These are phyloP conservation scores for Drosophila tripunctata DNA, from an alignment of 2,888 invertebrate species.

Conservation along the genomic window DNA sequence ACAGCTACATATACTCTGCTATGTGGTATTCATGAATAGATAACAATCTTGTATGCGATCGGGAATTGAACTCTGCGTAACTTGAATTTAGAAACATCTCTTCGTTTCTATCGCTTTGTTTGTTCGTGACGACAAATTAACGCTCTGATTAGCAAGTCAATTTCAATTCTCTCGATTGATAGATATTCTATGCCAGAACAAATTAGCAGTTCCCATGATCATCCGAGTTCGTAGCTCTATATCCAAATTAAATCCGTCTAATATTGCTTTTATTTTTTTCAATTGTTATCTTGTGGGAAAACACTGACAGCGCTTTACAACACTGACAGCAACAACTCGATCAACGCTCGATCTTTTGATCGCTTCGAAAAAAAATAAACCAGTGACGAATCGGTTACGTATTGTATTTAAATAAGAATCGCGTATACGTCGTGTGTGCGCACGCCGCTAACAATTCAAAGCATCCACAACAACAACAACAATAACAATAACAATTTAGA, in stretches of 20 bases:
- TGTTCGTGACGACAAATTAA: slow-evolving; percentile 39
- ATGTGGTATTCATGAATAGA: slow-evolving; percentile 19
- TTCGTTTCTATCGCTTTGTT: slow-evolving; percentile 4
- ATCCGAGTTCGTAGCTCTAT: not conserved
- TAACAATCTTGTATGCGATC: slow-evolving; percentile 15
- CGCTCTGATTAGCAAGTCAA: slow-evolving; percentile 50
- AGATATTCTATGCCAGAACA: slow-evolving; percentile 3
- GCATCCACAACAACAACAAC: not conserved
- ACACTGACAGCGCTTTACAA: slow-evolving; percentile 28
- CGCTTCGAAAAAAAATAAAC: slow-evolving; percentile 36
- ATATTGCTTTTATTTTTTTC: slow-evolving; percentile 19
- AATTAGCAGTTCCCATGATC: not conserved
- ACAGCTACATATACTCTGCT: no score
- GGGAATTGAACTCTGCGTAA: slow-evolving; percentile 1
- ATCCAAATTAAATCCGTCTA: not conserved
- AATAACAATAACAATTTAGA: slow-evolving; percentile 17
- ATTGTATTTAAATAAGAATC: slow-evolving; percentile 7
- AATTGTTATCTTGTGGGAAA: slow-evolving; percentile 38
- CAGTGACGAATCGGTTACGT: slow-evolving; percentile 48
- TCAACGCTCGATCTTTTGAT: slow-evolving; percentile 9
- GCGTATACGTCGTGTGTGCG: slow-evolving; percentile 47
- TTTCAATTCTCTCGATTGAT: slow-evolving; percentile 13
- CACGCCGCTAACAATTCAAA: not conserved
- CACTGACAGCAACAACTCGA: not conserved
- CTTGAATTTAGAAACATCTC: slow-evolving; percentile 11